These are phyloP conservation scores for Ondatra zibethicus DNA, from an alignment of 2,113 vertebrate species.

Conservation along the genomic window DNA sequence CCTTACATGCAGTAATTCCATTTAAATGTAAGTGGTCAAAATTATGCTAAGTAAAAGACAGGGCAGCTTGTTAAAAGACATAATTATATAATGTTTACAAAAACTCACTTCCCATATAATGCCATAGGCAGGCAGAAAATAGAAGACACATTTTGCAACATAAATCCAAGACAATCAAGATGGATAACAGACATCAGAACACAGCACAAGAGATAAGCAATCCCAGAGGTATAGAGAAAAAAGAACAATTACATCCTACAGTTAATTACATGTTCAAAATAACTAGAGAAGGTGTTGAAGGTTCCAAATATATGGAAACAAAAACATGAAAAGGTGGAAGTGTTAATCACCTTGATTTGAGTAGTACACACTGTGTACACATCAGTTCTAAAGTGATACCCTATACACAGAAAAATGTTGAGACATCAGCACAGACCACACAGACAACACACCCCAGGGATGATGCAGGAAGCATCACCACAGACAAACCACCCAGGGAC, in stretches of 20 bases:
- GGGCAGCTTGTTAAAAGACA: background rate
- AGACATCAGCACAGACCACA: background rate
- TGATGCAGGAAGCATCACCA: background rate
- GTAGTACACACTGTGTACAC: background rate
- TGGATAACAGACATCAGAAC: background rate
- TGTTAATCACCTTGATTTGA: background rate
- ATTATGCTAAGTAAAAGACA: background rate
- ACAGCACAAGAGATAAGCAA: background rate
- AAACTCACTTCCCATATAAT: slow-evolving; percentile 13
- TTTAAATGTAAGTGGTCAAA: background rate
- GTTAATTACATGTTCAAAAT: background rate
- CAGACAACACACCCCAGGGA: background rate
- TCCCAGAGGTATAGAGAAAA: background rate
- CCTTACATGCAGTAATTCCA: background rate
- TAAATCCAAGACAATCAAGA: background rate
- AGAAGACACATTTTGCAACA: background rate
- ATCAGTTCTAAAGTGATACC: background rate
- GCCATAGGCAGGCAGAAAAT: background rate
- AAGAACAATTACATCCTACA: background rate
- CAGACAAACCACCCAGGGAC: background rate
- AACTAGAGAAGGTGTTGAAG: background rate
- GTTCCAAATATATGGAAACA: background rate
- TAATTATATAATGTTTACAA: background rate
- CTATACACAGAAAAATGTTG: background rate
- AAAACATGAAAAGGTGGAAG: background rate